Conservation (phyloP, 1,140 invertebrate genomes). For the Pseudomyrmex pallidus region DNA sequence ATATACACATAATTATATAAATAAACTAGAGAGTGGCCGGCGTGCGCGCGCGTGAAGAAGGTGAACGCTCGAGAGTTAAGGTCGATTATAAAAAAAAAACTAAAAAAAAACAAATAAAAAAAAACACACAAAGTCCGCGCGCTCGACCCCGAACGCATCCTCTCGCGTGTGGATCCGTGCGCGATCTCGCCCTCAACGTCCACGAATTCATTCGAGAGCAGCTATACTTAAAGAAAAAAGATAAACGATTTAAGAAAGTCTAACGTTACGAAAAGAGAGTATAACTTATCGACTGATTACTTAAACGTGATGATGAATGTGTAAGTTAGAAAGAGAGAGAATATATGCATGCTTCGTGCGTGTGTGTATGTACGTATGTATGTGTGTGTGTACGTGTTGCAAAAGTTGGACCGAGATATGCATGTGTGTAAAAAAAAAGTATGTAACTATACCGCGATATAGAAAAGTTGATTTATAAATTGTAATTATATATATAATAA, state of each 20-base stretch:
- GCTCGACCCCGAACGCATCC: constrained; percentile 63
- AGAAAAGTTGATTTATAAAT: constrained; percentile 58
- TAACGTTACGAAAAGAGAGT: constrained; percentile 61
- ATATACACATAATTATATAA: constrained; percentile 59
- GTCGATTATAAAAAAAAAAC: constrained; percentile 41
- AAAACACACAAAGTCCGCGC: too few species aligned
- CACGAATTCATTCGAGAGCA: constrained; percentile 65
- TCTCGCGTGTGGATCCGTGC: constrained; percentile 67
- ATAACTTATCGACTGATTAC: constrained; percentile 72
- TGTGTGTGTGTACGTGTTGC: too few species aligned
- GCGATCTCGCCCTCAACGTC: constrained; percentile 71
- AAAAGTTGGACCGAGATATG: not conserved
- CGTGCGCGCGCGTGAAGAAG: constrained; percentile 61
- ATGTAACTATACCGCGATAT: constrained; percentile 47
- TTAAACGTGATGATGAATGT: constrained; percentile 47
- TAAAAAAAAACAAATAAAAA: too few species aligned
- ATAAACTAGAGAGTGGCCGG: constrained; percentile 66
- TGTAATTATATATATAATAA: constrained; percentile 66
- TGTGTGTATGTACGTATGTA: too few species aligned
- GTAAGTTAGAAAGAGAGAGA: not conserved
- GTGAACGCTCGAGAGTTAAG: constrained; percentile 48
- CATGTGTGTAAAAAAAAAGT: constrained; percentile 22
- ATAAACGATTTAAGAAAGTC: constrained; percentile 67
- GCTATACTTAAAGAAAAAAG: constrained; percentile 69
- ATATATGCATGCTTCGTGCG: not conserved